Evolutionary conservation across 2,113 vertebrate genomes (phyloP), one percentile per base, ranked within the genome.

Genomic region (Oreochromis tanganicae): DNA sequence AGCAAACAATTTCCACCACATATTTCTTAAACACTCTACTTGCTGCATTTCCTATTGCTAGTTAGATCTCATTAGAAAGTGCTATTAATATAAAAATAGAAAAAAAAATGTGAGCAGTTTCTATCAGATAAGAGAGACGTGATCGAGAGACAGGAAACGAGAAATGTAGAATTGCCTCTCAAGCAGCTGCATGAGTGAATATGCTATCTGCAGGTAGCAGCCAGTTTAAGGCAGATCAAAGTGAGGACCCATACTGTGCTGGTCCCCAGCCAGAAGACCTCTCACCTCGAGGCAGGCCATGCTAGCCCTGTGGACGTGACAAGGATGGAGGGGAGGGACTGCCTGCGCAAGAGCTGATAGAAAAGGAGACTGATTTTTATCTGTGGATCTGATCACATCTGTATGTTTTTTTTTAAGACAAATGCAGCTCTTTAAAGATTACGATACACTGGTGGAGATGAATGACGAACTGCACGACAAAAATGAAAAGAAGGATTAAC

Each of bases 201-300:
- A 75, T 56, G 29, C 75, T 92, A 88, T 93, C 85, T 89, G 87
- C 84, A 94, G 92, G 91, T 87, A 93, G 92, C 88, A 81, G 88
- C 79, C 82, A 82, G 84, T 13, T 73, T 32, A 17, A 48, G 43
- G 61, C 5, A 71, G 80, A 94, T 94, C 93, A 94, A 94, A 95
- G 90, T 46, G 68, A 90, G 81, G 85, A 38, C 54, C 87, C 87
- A 89, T 83, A 90, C 73, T 85, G 75, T 61, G 88, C 93, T 91
- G 91, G 86, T 93, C 93, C 88, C 85, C 84, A 91, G 95, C 92
- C 92, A 93, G 86, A 48, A 11, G 89, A 94, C 95, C 95, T 95
- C 90, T 95, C 88, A 95, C 94, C 93, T 85, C 43, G 3, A 59
- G 66, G 79, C 87, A 87, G 91, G 78, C 90, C 59, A 88, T 36